A percentile compares a stretch with the other conserved stretches of the same genome.
Evolutionary conservation across 37 sponge, comb jelly and placozoan genomes (phyloP).

Genomic region (Eunapius fragilis): DNA sequence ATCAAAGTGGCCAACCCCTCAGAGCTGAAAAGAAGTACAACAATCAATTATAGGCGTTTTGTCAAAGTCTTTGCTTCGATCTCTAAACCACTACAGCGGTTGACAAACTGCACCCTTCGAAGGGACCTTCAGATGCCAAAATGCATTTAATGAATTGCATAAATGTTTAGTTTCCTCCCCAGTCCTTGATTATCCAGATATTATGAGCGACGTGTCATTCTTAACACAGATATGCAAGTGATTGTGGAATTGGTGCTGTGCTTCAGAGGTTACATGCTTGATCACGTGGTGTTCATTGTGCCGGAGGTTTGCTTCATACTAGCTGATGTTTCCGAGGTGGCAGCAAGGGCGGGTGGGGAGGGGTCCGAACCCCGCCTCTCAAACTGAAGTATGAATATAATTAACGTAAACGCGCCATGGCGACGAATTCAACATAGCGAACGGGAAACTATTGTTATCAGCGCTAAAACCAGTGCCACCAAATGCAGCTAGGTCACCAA

Average conservation of each 20-base stretch:
- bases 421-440: too few relatives aligned
- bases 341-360: too few relatives aligned
- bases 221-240: constrained; percentile 36
- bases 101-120: constrained; percentile 2
- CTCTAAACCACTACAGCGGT: constrained; percentile 13
- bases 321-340: too few relatives aligned
- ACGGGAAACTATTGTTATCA: too few relatives aligned
- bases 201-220: neutral
- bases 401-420: too few relatives aligned
- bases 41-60: neutral
- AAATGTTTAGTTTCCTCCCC: constrained; percentile 19
- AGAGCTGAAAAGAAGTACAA: neutral
- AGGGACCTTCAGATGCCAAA: too few relatives aligned
- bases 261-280: neutral
- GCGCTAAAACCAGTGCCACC: too few relatives aligned
- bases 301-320: too few relatives aligned
- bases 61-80: constrained; percentile 20
- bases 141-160: constrained; percentile 13
- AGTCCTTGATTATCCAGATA: constrained; percentile 18
- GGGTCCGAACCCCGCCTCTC: too few relatives aligned
- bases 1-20: constrained; percentile 10
- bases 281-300: too few relatives aligned
- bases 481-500: too few relatives aligned
- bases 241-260: constrained; percentile 7
- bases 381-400: too few relatives aligned